Evolutionary conservation across 53 echinoderm and acorn worm genomes (phyloP), one percentile per base, ranked within the genome.

Genomic region (Holothuria scabra): DNA sequence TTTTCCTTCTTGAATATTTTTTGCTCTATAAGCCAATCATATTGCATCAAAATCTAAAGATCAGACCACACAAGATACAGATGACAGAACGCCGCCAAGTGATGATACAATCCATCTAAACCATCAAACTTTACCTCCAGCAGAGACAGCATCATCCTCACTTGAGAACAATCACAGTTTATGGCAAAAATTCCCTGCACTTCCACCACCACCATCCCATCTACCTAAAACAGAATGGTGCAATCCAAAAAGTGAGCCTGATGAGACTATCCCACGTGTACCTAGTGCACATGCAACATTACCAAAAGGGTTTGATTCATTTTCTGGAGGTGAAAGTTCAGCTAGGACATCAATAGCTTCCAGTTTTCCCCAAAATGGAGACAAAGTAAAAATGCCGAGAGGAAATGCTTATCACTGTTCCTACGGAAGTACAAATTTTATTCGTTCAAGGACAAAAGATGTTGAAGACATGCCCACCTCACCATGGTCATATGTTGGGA

Each of bases 261-360:
- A 35, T 80, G 63, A 67, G 26, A 71, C 71, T 59, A 80, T 85
- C 56, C 90, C 93, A 8, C 71, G 87, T 59, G 23, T 94, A 41
- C 86, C 93, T 46, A 90, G 91, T 46, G 79, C 91, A 6, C 93
- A 93, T 66, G 90, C 92, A 12, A 93, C 93, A 21, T 79, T 96
- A n/a, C 97, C 97, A 1, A 61, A 23, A 29, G 84, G 90, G 32
- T 96, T 79, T 81, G 89, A 92, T 74, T 93, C 97, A 67, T 96
- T 87, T 66, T 85, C 84, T 21, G 89, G 91, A 13, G 79, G 74
- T 23, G 74, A 86, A 34, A 46, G 32, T 48, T 52, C 41, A 56
- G 34, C 38, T 32, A 21, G 4, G 48, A 26, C 28, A 26, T 33
- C 33, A 5, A 35, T 12, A 33, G 34, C 28, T 29, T 22, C 25